Base-by-base conservation (phyloP, 2,797 vertebrate species). In the Lycodopsis pacificus region DNA sequence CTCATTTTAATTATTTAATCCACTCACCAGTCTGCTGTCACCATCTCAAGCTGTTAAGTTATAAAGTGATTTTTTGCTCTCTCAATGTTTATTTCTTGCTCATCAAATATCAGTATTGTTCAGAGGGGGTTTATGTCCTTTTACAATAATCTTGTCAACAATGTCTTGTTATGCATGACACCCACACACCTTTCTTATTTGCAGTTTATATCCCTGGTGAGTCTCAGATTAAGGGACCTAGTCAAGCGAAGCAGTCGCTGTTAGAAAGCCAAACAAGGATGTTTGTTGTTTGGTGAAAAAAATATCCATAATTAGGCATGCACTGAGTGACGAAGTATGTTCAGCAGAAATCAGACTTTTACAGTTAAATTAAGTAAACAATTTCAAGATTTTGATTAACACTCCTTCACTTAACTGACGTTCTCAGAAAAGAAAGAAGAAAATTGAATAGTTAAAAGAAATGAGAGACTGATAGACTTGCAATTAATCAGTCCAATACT, bases 1-100 rank as follows among this genome's bases (percentile, higher is more conserved):
- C 25, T 63, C 12, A 58, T 64, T 79, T 87, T 36, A 89, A 86
- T 84, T 51, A 78, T 81, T 80, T 77, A 73, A 57, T 77, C 44
- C 63, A n/a, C 34, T 73, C 62, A 75, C 58, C 63, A 51, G 61
- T 82, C 73, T 65, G 62, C 58, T 73, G 69, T 65, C 27, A 34
- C 51, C 27, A 42, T 65, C 65, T 79, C 63, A 59, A 71, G 36
- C 32, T 65, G 70, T 15, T 79, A 7, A 27, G 14, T 3, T 27
- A 5, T n/a, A 12, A n/a, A 38, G 58, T 38, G 19, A 34, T 32
- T 25, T 17, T 72, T 76, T 56, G 4, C 7, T 30, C 42, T 15
- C 2, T 56, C 25, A 25, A 17, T 19, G 53, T 32, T 7, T 4
- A n/a, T 49, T n/a, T 15, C 17, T 1, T 13, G 19, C 54, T 36